These are phyloP conservation scores for Tenodera sinensis DNA, from an alignment of 2,888 invertebrate genomes.

Conservation along the genomic window DNA sequence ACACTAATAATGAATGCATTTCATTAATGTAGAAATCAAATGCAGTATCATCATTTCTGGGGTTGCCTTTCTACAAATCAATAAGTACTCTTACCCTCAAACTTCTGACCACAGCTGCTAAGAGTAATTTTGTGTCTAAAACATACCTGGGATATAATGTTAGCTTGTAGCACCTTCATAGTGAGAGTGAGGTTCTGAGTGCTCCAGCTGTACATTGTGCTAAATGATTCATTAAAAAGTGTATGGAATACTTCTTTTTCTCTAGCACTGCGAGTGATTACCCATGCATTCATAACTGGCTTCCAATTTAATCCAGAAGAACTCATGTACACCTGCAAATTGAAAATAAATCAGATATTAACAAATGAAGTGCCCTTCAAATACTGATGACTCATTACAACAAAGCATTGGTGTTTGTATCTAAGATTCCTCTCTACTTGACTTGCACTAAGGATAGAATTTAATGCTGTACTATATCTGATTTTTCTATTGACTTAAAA, in stretches of 20 bases:
- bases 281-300: conserved; percentile 84
- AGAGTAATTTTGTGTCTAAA: not conserved
- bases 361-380: too few species aligned
- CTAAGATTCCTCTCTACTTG: too few species aligned
- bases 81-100: not conserved
- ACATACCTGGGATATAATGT: conserved; percentile 70
- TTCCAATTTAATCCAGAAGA: conserved; percentile 91
- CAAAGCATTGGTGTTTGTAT: too few species aligned
- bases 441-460: too few species aligned
- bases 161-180: conserved; percentile 87
- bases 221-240: conserved; percentile 73
- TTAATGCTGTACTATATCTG: too few species aligned
- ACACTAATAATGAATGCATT: too few species aligned
- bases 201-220: conserved; percentile 72
- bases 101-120: not conserved
- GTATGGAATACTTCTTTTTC: conserved; percentile 61
- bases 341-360: not conserved
- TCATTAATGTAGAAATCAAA: too few species aligned
- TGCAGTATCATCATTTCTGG: too few species aligned
- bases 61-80: too few species aligned
- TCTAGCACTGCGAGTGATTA: conserved; percentile 60
- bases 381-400: too few species aligned
- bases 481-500: too few species aligned
- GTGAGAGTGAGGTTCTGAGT: conserved; percentile 77
- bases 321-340: conserved; percentile 80